A percentile compares a stretch with the other conserved stretches of the same genome.
These are phyloP conservation scores for Hydractinia symbiolongicarpus DNA, from an alignment of 30 jellyfish, hydroid and myxozoan species.

Conservation along the genomic window DNA sequence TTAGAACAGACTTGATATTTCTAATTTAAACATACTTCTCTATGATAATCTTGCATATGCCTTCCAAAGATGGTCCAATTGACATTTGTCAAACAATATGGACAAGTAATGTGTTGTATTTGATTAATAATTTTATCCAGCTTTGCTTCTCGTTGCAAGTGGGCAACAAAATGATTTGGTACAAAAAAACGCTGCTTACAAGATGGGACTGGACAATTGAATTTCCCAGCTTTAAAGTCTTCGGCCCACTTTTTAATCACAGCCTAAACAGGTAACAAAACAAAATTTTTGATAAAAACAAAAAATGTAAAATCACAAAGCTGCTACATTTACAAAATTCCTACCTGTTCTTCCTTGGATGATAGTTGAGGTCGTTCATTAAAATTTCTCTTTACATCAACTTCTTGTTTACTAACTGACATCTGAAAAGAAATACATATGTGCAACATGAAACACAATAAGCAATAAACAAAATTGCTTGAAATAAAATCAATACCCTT, in stretches of 20 bases:
- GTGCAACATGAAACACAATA: neutral
- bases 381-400: slow-evolving; percentile 10
- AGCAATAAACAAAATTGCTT: too few relatives aligned
- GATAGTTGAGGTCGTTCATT: slow-evolving; percentile 9
- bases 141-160: slow-evolving; percentile 5
- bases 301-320: neutral
- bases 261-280: neutral
- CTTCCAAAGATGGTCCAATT: neutral
- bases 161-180: neutral
- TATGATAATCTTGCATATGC: slow-evolving; percentile 9
- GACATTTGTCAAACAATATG: neutral
- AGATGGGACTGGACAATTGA: slow-evolving; percentile 4
- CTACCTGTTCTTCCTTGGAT: slow-evolving; percentile 3
- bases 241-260: slow-evolving; percentile 2
- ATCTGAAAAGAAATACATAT: neutral
- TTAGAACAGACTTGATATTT: too few relatives aligned
- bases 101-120: slow-evolving; percentile 3
- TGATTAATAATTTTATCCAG: slow-evolving; percentile 6
- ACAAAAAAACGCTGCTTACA: neutral
- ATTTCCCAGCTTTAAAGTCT: slow-evolving; percentile 3
- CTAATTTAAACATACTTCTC: slow-evolving; percentile 6
- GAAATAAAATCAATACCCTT: neutral
- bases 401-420: slow-evolving; percentile 15
- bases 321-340: slow-evolving; percentile 3
- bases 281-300: neutral